These are phyloP conservation scores for Sitobion miscanthi DNA, from an alignment of 1,140 invertebrate genomes.

Conservation along the genomic window DNA sequence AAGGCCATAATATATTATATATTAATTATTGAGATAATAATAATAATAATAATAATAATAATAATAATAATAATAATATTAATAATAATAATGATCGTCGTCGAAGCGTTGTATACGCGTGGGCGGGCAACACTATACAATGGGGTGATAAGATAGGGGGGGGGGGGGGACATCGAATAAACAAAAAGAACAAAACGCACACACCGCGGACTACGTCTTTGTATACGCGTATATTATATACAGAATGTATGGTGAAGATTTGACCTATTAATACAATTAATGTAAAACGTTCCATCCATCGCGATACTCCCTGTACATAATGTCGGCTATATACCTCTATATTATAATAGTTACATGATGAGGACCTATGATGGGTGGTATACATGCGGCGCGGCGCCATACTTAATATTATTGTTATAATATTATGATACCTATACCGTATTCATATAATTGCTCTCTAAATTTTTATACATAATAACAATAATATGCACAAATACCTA, in stretches of 20 bases:
- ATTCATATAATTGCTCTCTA: background rate
- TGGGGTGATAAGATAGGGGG: background rate
- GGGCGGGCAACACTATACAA: background rate
- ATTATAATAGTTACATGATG: background rate
- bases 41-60: background rate
- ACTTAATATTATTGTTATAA: background rate
- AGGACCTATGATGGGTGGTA: background rate
- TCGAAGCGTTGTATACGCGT: background rate
- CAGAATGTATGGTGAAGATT: background rate
- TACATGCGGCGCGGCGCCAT: background rate
- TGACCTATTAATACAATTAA: background rate
- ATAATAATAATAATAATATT: too few relatives aligned
- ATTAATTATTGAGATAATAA: conserved; percentile 3
- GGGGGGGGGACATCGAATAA: background rate
- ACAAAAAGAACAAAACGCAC: background rate
- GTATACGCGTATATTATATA: background rate
- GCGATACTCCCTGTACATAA: background rate
- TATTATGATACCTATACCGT: background rate
- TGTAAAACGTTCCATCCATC: background rate
- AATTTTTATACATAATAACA: background rate
- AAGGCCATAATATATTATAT: background rate
- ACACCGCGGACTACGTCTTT: background rate
- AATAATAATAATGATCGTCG: background rate
- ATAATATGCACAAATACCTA: conserved; percentile 24
- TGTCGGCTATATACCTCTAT: background rate